Percentiles rank a stretch among this genome's conserved stretches.
phyloP scores from a whole-genome alignment of 2,888 invertebrate genomes.

The Cepaea hortensis region DNA sequence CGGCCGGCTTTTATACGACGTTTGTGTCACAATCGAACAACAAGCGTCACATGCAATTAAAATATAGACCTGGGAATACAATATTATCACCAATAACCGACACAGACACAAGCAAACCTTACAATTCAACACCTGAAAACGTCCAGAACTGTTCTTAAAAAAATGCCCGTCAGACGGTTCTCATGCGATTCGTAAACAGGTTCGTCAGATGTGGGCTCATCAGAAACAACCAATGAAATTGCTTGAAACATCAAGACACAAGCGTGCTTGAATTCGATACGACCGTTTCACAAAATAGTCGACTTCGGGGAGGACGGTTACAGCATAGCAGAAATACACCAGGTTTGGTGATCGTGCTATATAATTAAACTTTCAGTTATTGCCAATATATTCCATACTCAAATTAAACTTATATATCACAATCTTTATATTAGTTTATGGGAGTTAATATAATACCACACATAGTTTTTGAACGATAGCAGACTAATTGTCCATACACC shows the following conservation, averaged over 20 bases:
- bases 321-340: too few species aligned
- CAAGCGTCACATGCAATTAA: not conserved
- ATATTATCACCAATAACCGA: not conserved
- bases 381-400: too few species aligned
- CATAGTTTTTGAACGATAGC: too few species aligned
- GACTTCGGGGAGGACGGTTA: not conserved
- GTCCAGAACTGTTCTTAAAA: not conserved
- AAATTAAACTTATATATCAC: too few species aligned
- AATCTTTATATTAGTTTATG: too few species aligned
- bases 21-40: not conserved
- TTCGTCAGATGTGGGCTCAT: constrained; percentile 49
- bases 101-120: not conserved
- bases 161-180: constrained; percentile 32
- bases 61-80: not conserved
- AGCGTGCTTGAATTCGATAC: not conserved
- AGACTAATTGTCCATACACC: too few species aligned
- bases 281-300: not conserved
- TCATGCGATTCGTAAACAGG: constrained; percentile 19
- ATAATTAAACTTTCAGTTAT: not conserved
- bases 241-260: not conserved
- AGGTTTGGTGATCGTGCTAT: not conserved
- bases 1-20: not conserved
- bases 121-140: constrained; percentile 8
- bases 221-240: constrained; percentile 37
- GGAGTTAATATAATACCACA: too few species aligned